Conservation (phyloP, 2,113 vertebrate species). For the Cephalopholis sonnerati region DNA sequence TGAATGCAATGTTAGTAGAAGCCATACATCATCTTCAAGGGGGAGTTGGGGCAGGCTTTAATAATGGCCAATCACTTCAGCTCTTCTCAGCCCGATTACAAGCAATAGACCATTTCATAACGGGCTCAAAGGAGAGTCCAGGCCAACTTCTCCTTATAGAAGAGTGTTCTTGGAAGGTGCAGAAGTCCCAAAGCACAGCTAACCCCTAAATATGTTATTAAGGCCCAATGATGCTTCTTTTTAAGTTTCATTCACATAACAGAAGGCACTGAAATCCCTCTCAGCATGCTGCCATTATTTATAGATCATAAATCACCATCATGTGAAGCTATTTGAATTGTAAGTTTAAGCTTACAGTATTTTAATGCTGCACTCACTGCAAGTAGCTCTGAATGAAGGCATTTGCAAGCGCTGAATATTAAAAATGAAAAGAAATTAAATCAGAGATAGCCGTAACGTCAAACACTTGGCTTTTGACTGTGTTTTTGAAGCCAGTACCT, state of each 20-base stretch:
- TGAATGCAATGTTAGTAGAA: background rate
- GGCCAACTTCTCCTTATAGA: conserved; percentile 1
- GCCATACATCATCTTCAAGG: conserved; percentile 6
- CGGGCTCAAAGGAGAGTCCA: background rate
- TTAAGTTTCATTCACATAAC: background rate
- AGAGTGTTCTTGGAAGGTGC: background rate
- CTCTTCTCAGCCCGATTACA: conserved; percentile 20
- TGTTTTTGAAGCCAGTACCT: conserved; percentile 29
- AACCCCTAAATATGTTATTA: background rate
- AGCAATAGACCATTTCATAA: conserved; percentile 27
- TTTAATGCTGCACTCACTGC: background rate
- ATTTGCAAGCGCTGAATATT: conserved; percentile 15
- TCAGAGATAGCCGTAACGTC: conserved; percentile 6
- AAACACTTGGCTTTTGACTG: conserved; percentile 12
- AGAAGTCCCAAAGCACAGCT: background rate
- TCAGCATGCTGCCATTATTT: conserved; percentile 14
- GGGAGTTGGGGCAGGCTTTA: background rate
- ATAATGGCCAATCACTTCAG: conserved; percentile 25
- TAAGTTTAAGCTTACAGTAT: background rate
- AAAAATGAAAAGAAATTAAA: conserved; percentile 13
- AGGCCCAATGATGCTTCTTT: background rate
- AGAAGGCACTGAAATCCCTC: background rate
- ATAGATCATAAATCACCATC: background rate
- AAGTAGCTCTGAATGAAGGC: conserved; percentile 2
- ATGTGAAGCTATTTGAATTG: conserved; percentile 3